Evolutionary conservation across 2,888 invertebrate genomes (phyloP), one percentile per base, ranked within the genome.

Genomic region (Clitarchus hookeri): DNA sequence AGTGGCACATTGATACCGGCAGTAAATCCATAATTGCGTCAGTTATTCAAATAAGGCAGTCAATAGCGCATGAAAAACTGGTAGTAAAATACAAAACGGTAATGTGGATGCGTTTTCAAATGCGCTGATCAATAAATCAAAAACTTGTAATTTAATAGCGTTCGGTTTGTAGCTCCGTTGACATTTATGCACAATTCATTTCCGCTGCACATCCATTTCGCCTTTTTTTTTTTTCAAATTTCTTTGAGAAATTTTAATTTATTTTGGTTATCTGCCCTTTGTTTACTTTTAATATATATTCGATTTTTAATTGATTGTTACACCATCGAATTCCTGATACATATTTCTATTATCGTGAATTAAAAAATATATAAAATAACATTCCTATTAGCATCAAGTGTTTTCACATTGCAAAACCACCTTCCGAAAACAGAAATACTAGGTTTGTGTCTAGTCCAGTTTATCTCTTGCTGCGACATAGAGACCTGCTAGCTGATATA

Each of bases 61-160:
- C 0, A 65, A 65, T n/a, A 12, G 65, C 65, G 65, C 65, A n/a
- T 65, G 65, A 48, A 48, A 48, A 48, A 48, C 48, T 8, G 65
- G 65, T 19, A 65, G 19, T 9, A 65, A 65, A 65, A 65, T 3
- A 65, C n/a, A 23, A n/a, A 65, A 65, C 65, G 16, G 65, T 65
- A 23, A 9, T 19, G 16, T n/a, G 65, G 65, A 65, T 65, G n/a
- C 6, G n/a, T 65, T 65, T 65, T n/a, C 8, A 65, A 65, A 65
- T 65, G 65, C n/a, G 65, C 65, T 65, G 16, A 65, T 65, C 65
- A 23, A 65, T 65, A 65, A 65, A 65, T 65, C 65, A 65, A 65
- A 65, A 65, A 9, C n/a, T 65, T 65, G 65, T 12, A 65, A 65
- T 65, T 65, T 65, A 65, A 11, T 23, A n/a, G 65, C 65, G 65